Base-by-base conservation (phyloP, 2,113 vertebrate species). In the Hippoglossus stenolepis region DNA sequence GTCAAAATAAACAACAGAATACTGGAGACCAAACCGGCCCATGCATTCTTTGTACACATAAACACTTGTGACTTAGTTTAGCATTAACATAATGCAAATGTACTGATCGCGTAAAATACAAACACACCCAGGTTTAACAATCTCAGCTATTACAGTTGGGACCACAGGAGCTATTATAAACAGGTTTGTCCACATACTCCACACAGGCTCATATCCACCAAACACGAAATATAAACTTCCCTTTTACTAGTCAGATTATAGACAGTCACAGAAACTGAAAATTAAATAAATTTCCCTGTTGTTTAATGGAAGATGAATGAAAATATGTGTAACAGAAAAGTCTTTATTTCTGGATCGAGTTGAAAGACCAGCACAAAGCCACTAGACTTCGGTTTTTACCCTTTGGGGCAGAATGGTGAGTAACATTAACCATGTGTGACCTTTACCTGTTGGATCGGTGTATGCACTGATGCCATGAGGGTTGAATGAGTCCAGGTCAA, bases 391-490 rank as follows among this genome's bases (percentile, higher is more conserved):
- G 47, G 17, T 43, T 43, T 40, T 43, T 43, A 43, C 1, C 56
- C 23, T 14, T 10, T 20, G 20, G 5, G 56, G 7, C n/a, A 53
- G 24, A 58, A 2, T 18, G 51, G 4, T 62, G 17, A 14, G n/a
- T 31, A 5, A 67, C 17, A 60, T 13, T 21, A 14, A 47, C 14
- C 12, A 0, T 24, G 14, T 28, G 49, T 7, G 31, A 31, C 3
- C 57, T 49, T 92, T 95, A 97, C 97, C 96, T 88, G 59, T 90
- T 9, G 93, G 85, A 78, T 96, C 95, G 0, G 89, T 59, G 43
- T 95, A 98, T 11, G 92, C 80, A 75, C 96, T 97, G 75, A 99
- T 96, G 80, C 97, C 98, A 57, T 98, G 97, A 58, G 98, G 97
- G 85, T 95, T 98, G 88, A 99, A 98, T 0, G 94, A 95, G 0